Conservation (phyloP, 2,797 vertebrate genomes). For the Nannoperca australis region DNA sequence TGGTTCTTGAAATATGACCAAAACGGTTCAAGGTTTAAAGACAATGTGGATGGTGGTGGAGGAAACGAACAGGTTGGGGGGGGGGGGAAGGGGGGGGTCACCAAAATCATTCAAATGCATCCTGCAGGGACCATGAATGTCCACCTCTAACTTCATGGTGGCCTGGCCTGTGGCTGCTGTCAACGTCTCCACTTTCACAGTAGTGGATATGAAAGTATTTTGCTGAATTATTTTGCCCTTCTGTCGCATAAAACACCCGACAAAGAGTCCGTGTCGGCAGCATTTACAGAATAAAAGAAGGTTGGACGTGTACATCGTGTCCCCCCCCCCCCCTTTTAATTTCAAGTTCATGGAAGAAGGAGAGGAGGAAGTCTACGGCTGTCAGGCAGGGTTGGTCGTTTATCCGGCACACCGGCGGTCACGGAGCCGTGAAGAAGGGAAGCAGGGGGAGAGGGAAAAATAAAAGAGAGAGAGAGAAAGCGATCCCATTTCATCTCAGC, state of each 20-base stretch:
- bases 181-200: not conserved
- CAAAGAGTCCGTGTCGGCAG: slow-evolving; percentile 54
- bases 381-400: slow-evolving; percentile 69
- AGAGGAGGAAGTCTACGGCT: slow-evolving; percentile 59
- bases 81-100: not conserved
- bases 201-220: slow-evolving; percentile 13
- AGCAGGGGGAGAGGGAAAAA: slow-evolving; percentile 37
- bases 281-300: slow-evolving; percentile 51
- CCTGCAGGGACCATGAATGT: not conserved
- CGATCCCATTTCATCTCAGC: slow-evolving; percentile 81
- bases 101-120: not conserved
- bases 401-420: slow-evolving; percentile 70
- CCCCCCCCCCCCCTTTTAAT: slow-evolving; percentile 44
- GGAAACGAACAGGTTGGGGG: no score
- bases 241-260: slow-evolving; percentile 35
- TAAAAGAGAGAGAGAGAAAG: slow-evolving; percentile 35
- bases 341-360: slow-evolving; percentile 55
- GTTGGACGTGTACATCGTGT: slow-evolving; percentile 21
- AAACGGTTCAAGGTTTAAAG: not conserved
- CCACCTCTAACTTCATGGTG: not conserved
- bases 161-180: not conserved
- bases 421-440: slow-evolving; percentile 71
- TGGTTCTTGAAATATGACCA: no score
- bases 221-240: slow-evolving; percentile 28
- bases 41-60: no score